Evolutionary conservation across 2,797 vertebrate genomes (phyloP).

Genomic region (Clarias platycephalus): DNA sequence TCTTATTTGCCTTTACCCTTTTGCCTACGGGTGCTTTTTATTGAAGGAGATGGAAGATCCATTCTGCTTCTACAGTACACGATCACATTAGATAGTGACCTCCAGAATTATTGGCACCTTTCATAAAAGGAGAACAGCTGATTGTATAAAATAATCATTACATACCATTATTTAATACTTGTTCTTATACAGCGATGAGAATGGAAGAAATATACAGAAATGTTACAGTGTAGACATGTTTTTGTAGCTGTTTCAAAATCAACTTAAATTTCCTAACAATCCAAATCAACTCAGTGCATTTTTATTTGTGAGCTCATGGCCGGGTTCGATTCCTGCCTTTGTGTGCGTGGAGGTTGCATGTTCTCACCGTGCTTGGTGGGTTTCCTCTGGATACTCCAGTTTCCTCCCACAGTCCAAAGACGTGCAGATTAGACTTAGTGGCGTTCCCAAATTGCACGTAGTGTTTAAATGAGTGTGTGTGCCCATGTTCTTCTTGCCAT

Average conservation of each 20-base stretch:
- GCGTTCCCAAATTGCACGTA: no score
- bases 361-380: no score
- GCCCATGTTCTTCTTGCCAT: conserved; percentile 25
- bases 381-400: no score
- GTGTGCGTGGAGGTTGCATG: no score
- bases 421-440: no score
- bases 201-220: not conserved
- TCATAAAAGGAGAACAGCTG: not conserved
- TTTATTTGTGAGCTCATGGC: no score
- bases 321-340: no score
- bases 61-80: not conserved
- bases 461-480: no score
- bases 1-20: conserved; percentile 20
- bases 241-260: not conserved
- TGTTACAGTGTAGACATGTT: no score
- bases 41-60: conserved; percentile 23
- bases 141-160: not conserved
- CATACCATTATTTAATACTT: not conserved
- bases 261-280: not conserved
- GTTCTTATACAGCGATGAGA: not conserved
- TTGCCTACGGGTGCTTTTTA: conserved; percentile 1
- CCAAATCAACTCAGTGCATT: no score
- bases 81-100: not conserved
- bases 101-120: not conserved
- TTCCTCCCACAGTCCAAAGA: no score